Evolutionary conservation across 2,113 vertebrate genomes (phyloP), one percentile per base, ranked within the genome.

Genomic region (Beaufortia kweichowensis): DNA sequence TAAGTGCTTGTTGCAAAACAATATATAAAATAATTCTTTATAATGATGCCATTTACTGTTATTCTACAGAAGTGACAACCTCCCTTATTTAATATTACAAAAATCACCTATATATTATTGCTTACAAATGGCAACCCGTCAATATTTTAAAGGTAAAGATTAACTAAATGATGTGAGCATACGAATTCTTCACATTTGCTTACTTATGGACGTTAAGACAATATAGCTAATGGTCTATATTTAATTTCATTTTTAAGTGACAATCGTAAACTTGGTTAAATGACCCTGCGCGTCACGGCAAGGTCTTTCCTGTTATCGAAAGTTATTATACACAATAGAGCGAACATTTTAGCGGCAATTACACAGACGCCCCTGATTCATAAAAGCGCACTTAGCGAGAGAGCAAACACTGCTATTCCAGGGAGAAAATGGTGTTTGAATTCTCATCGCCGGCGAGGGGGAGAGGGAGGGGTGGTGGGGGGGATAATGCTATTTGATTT

Each of bases 401-500:
- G 92, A 95, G 94, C 94, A 96, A 97, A 96, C 95, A 95, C 85
- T 89, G 91, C 89, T 90, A 93, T 93, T 93, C 91, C 91, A 88
- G 90, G 90, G 92, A 91, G 87, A 84, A 94, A 93, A 90, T 92
- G 93, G 88, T 96, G 93, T 95, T 96, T 95, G 94, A 92, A 95
- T 96, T 96, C 91, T 94, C 94, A 93, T 94, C 93, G 90, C 91
- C 86, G 59, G 23, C 55, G 63, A 50, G 86, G 88, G 28, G 77
- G 55, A 61, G 33, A n/a, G 11, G 71, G 10, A 19, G 31, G 62
- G 83, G 46, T 74, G 6, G 71, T n/a, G n/a, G n/a, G 89, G 91
- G 90, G 90, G 94, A 92, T 96, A 96, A 97, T 95, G 95, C 95
- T 95, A 94, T 96, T 96, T 96, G 95, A 96, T 95, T 96, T 95